Conservation (phyloP, 2,797 vertebrate genomes). For the Etheostoma perlongum region DNA sequence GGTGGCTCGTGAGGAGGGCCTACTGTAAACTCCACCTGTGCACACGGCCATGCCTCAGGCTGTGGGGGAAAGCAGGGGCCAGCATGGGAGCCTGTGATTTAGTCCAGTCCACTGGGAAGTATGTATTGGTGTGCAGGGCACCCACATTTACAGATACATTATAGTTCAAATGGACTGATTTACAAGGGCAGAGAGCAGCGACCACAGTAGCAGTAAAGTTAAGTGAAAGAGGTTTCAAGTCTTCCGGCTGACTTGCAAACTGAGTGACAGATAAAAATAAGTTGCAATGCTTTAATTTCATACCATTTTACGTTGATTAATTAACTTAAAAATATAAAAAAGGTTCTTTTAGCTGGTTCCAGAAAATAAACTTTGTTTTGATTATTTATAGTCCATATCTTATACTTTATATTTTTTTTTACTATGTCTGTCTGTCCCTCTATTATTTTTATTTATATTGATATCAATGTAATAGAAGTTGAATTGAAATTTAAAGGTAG, state of each 20-base stretch:
- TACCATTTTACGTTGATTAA: neutral
- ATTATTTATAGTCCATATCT: neutral
- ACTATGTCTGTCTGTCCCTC: neutral
- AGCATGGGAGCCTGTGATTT: constrained; percentile 60
- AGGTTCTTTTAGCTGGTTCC: neutral
- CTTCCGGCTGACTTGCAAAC: neutral
- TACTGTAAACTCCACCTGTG: constrained; percentile 82
- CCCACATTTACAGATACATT: neutral
- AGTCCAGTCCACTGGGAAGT: constrained; percentile 12
- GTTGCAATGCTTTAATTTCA: neutral
- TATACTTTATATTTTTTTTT: neutral
- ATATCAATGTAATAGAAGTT: neutral
- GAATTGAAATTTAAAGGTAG: neutral
- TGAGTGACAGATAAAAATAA: neutral
- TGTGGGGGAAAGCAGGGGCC: constrained; percentile 16
- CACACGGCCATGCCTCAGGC: constrained; percentile 60
- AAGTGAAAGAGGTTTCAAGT: neutral
- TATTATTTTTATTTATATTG: neutral
- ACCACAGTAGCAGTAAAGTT: neutral
- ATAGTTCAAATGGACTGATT: too few relatives aligned
- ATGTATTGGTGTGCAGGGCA: neutral
- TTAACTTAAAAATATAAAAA: neutral
- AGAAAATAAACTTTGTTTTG: neutral
- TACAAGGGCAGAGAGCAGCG: neutral
- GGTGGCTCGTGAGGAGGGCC: constrained; percentile 86